Evolutionary conservation across 1,140 invertebrate species (phyloP), one percentile per base, ranked within the genome.

Genomic region (Hestina assimilis): DNA sequence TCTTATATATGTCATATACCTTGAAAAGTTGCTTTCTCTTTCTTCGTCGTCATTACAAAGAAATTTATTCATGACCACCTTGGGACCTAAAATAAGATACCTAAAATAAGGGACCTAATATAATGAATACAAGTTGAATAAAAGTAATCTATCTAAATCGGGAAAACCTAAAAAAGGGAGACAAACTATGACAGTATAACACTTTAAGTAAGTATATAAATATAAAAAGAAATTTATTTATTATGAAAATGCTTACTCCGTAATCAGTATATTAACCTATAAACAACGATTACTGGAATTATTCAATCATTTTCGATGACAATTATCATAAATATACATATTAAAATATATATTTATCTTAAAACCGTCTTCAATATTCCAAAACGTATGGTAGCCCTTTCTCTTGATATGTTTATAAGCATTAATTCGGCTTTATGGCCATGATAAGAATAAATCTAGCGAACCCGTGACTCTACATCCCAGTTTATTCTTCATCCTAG

Each of bases 401-500:
- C 61, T 66, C 59, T 63, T 78, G 79, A 81, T 80, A 82, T 82
- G 75, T 82, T 82, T 81, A 84, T 82, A 82, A 74, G 75, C 74
- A 82, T 82, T 80, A 82, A 84, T 79, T 76, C 77, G 66, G 63
- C 55, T 84, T 83, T 84, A 84, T 80, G 63, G 61, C 42, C 24
- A 45, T 43, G 57, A 82, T 84, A 84, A 81, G 75, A 59, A 77
- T 84, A 82, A 82, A 82, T 82, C 73, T 63, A 58, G 60, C 50
- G 51, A 69, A 63, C 69, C n/a, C n/a, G n/a, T n/a, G n/a, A n/a
- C 69, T 15, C 47, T 76, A 73, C 72, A 70, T 71, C 69, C 69
- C 69, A 72, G 68, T 83, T 78, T 81, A 81, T 76, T 79, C 78
- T 79, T 67, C 71, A 63, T 46, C 59, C 48, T 52, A n/a, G n/a